Evolutionary conservation across 2,888 invertebrate genomes (phyloP).

Genomic region (Trachelus stipa): DNA sequence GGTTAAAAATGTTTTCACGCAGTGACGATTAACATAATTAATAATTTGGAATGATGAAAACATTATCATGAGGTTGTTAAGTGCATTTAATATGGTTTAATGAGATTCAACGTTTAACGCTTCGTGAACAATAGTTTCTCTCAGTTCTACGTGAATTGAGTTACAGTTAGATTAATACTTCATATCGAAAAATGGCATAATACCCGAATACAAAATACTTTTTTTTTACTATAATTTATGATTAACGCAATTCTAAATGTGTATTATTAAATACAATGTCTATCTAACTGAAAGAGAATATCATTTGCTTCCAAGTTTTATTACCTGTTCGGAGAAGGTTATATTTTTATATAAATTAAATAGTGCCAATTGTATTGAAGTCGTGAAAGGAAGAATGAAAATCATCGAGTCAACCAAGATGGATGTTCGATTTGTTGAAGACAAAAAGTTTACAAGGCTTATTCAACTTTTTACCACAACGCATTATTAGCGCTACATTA

Average conservation of each 20-base stretch:
- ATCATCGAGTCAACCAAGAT: background rate
- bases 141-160: constrained; percentile 22
- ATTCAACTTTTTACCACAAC: background rate
- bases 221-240: constrained; percentile 21
- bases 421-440: background rate
- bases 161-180: constrained; percentile 21
- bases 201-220: constrained; percentile 47
- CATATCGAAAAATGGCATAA: constrained; percentile 37
- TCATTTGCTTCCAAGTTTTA: background rate
- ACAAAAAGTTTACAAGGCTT: background rate
- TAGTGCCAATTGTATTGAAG: background rate
- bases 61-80: constrained; percentile 37
- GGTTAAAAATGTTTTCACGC: constrained; percentile 4
- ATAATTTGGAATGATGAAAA: constrained; percentile 44
- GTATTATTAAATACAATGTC: constrained; percentile 37
- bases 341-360: background rate
- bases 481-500: constrained; percentile 5
- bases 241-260: constrained; percentile 31
- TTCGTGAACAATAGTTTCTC: constrained; percentile 21
- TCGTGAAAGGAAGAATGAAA: background rate
- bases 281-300: constrained; percentile 10
- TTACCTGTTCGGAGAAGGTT: background rate
- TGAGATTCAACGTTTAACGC: constrained; percentile 47
- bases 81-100: constrained; percentile 34
- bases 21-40: constrained; percentile 17